Base-by-base conservation (phyloP, 2,113 vertebrate genomes). In the Upupa epops region DNA sequence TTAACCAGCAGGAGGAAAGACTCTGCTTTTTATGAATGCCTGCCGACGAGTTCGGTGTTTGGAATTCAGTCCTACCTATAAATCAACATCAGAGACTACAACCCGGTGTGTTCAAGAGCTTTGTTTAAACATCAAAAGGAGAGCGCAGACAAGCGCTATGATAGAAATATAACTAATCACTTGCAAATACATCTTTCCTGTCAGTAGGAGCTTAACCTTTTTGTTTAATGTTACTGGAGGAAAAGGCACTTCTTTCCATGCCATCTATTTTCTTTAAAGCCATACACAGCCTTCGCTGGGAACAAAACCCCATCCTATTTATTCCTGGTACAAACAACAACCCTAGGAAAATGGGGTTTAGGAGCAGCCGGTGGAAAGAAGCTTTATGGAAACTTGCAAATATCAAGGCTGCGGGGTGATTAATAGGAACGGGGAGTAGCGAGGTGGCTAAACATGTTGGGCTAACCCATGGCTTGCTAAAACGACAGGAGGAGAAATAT, bases 41-140 rank as follows among this genome's bases (percentile, higher is more conserved):
- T 98, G 96, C 95, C 96, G 97, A 96, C 86, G 78, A 96, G 88
- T 96, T 96, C 95, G 92, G 95, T 97, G 95, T 96, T 97, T 98
- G 97, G 96, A 97, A 98, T 98, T 97, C 97, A 97, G 96, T 95
- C 95, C 97, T 96, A 97, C 96, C 97, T 98, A 97, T 97, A 98
- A 98, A 98, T 96, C 97, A 98, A 97, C 97, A 98, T 97, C 97
- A 98, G 96, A 98, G 97, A 94, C 94, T 97, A 98, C 97, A 97
- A 97, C 97, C 94, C 97, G 96, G 97, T 96, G 55, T 97, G 97
- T 97, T 97, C 97, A 97, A 95, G 94, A 97, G 98, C 97, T 98
- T 98, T 98, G 98, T 98, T 98, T 98, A 97, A 97, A 97, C 97
- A 98, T 98, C 98, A 98, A 97, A 98, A 95, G 79, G 74, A 98